These are phyloP conservation scores for Rosalia funebris DNA, from an alignment of 2,888 invertebrate species.

Conservation along the genomic window DNA sequence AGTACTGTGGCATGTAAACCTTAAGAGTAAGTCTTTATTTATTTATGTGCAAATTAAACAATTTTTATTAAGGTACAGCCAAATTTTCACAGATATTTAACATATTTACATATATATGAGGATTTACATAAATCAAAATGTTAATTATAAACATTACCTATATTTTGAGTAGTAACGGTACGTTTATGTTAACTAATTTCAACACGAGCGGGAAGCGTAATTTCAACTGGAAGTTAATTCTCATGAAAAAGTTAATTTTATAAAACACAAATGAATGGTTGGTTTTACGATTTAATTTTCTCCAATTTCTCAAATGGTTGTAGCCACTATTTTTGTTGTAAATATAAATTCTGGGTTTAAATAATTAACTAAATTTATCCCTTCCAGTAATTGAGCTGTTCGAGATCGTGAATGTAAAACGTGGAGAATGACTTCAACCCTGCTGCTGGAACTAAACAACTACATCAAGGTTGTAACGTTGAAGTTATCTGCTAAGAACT, in stretches of 20 bases:
- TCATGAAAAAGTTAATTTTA: constrained; percentile 35
- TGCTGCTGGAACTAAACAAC: neutral
- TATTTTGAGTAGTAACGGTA: too few species aligned
- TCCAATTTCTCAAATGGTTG: constrained; percentile 33
- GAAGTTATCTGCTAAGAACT: constrained; percentile 11
- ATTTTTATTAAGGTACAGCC: too few species aligned
- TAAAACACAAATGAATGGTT: constrained; percentile 23
- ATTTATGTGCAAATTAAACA: too few species aligned
- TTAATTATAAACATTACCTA: too few species aligned
- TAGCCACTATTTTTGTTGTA: constrained; percentile 38
- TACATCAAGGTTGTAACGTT: constrained; percentile 12
- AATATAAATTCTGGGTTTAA: constrained; percentile 37
- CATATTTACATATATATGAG: too few species aligned
- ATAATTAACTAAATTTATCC: constrained; percentile 39
- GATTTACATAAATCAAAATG: too few species aligned
- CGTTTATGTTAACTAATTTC: too few species aligned
- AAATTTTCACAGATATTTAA: too few species aligned
- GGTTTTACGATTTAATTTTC: constrained; percentile 39
- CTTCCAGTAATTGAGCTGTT: constrained; percentile 30
- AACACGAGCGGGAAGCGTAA: too few species aligned
- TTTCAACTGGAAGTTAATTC: too few species aligned
- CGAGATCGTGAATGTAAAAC: constrained; percentile 11
- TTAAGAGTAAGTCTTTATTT: too few species aligned
- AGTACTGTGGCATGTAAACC: too few species aligned
- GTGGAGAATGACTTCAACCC: constrained; percentile 21